These are phyloP conservation scores for Muscina levida DNA, from an alignment of 2,888 invertebrate genomes.

Conservation along the genomic window DNA sequence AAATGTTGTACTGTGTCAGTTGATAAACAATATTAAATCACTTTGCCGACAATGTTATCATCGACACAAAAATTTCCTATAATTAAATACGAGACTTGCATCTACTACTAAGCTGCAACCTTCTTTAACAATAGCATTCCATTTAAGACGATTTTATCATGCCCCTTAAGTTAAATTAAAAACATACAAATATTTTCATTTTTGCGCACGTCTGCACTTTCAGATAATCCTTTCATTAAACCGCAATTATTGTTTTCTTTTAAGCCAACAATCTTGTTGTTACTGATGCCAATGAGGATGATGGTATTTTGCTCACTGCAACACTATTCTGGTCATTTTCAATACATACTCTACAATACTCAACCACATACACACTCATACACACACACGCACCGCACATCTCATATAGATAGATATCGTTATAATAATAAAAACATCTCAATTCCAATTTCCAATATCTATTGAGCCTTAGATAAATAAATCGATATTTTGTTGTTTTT, in stretches of 20 bases:
- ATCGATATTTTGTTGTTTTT: constrained; percentile 58
- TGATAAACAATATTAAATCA: too few species aligned
- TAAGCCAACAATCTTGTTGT: neutral
- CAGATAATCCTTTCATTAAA: constrained; percentile 65
- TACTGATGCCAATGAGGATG: neutral
- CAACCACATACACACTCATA: neutral
- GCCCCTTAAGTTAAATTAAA: too few species aligned
- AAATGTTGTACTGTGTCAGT: too few species aligned
- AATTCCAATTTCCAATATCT: constrained; percentile 61
- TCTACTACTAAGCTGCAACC: too few species aligned
- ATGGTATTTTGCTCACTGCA: constrained; percentile 1
- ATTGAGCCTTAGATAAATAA: constrained; percentile 63
- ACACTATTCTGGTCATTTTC: constrained; percentile 10
- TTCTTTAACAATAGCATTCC: too few species aligned
- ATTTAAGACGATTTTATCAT: too few species aligned
- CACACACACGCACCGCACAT: neutral
- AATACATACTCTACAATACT: too few species aligned
- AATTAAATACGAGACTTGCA: too few species aligned
- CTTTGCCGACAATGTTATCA: too few species aligned
- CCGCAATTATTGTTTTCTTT: constrained; percentile 63
- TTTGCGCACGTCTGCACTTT: constrained; percentile 61
- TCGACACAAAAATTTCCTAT: too few species aligned
- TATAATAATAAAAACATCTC: constrained; percentile 28
- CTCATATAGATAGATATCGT: neutral
- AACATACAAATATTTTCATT: constrained; percentile 42